Base-by-base conservation (phyloP, 2,113 vertebrate species). In the Scomber scombrus region DNA sequence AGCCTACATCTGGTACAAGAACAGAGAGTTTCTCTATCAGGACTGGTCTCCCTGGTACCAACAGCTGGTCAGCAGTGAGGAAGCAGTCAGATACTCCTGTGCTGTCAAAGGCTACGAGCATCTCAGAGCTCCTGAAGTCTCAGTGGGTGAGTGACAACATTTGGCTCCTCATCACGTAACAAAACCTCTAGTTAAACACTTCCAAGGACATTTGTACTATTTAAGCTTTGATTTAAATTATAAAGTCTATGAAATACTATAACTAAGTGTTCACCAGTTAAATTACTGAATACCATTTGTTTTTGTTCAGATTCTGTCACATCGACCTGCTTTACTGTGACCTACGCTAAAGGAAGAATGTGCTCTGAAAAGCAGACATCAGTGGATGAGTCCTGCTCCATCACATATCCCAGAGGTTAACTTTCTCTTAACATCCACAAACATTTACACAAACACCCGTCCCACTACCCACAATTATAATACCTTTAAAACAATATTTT, bases 21-120 rank as follows among this genome's bases (percentile, higher is more conserved):
- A 90, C 76, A 9, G 57, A 58, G 18, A 75, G 80, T n/a, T 62
- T 13, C 61, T 87, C 55, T 89, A 85, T 80, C 1, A 85, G 65
- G 75, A 85, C 88, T 72, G 65, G 78, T 89, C 75, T 69, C 81
- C 75, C 15, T 84, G 81, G 75, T 84, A 79, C 76, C 50, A 65
- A 29, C 51, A 87, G 43, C 73, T 84, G 76, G 65, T 90, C 85
- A 68, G 69, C 31, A 55, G 83, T 29, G 73, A 85, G 1, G 4
- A 29, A 47, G 23, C 40, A 43, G 77, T 60, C 69, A 85, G 1
- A 50, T 90, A 90, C 71, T 90, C 83, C 34, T 88, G 78, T 58
- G 78, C 85, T 60, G 9, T 78, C 60, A 79, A 81, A 40, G 85
- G 61, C 56, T 54, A 71, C 29, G 1, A 71, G 54, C 11, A 50